Base-by-base conservation (phyloP, 2,113 vertebrate species). In the Butorides virescens region DNA sequence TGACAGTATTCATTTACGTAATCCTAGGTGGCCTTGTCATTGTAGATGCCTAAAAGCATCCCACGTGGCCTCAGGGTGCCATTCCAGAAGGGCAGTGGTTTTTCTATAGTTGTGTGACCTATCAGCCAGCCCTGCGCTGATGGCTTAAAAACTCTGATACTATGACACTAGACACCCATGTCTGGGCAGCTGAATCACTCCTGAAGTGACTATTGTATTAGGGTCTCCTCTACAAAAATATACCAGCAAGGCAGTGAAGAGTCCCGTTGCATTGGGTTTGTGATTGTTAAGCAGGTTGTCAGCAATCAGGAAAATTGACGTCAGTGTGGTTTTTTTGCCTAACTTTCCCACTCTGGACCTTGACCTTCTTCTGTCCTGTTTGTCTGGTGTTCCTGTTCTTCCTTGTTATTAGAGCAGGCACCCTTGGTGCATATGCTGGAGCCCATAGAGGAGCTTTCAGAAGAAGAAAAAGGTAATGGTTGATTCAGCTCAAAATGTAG, bases 361-460 rank as follows among this genome's bases (percentile, higher is more conserved):
- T 97, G 94, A 97, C 88, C 71, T 78, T 61, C 90, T 97, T 88
- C 94, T 97, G 67, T 97, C 91, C 96, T 98, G 94, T 97, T 96
- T 98, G 89, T 97, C 65, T 97, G 91, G 97, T 97, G 42, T 98
- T 97, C 95, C 97, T 97, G 59, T 97, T 97, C 97, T 95, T 98
- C 97, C 92, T 97, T 18, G 12, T 95, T 96, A 97, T 97, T 98
- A 99, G 99, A 99, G 94, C 99, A 99, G 98, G 95, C 98, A 93
- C 97, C 95, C 94, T 98, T 98, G 74, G 97, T 98, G 95, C 98
- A 98, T 97, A 97, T 98, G 94, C 98, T 99, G 99, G 99, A 99
- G 93, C 99, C 99, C 91, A 99, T 99, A 98, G 98, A 99, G 98
- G 99, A 99, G 97, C 98, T 99, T 98, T 99, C 99, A 97, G 99